Evolutionary conservation across 2,113 vertebrate genomes (phyloP), one percentile per base, ranked within the genome.

Genomic region (Stegostoma tigrinum): DNA sequence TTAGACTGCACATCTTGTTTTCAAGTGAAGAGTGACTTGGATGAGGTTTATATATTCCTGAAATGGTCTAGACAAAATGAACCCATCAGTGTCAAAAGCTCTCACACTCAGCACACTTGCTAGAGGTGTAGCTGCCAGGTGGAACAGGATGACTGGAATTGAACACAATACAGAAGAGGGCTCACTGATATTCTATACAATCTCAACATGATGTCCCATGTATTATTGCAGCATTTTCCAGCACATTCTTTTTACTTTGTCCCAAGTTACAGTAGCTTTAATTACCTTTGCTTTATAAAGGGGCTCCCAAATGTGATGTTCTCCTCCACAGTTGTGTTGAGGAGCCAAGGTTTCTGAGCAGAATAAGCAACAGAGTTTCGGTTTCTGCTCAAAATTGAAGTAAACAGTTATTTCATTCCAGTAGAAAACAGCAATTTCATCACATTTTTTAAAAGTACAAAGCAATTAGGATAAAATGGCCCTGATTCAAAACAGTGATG

Each of bases 281-380:
- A 48, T 96, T 97, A 99, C 99, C 99, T 98, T 96, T 99, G 99
- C 91, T 99, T 99, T 96, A 97, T 99, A 97, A 99, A 99, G 6
- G 98, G 98, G 96, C 98, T 98, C 34, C 99, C 99, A 89, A 99
- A 99, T 30, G 98, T 99, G 96, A 99, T 99, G 97, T 99, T 99
- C 42, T 99, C 99, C 96, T 99, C 99, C 96, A 99, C 98, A 0
- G 99, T 99, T 15, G 99, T 98, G 67, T 99, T 99, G 95, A 99
- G 97, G 96, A 99, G 98, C 99, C 99, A 99, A 0, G 99, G 99
- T 97, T 99, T 99, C 97, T 99, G 99, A 95, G 99, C 97, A 78
- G 99, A 99, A 0, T 99, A 99, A 96, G 99, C 99, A 97, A 99
- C 99, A 0, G 99, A 99, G 95, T 99, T 98, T 95, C 98, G 98